Percentiles rank a stretch among this genome's conserved stretches.
These are phyloP conservation scores for Rhodophaea formosa DNA, from an alignment of 2,888 invertebrate species.

Conservation along the genomic window DNA sequence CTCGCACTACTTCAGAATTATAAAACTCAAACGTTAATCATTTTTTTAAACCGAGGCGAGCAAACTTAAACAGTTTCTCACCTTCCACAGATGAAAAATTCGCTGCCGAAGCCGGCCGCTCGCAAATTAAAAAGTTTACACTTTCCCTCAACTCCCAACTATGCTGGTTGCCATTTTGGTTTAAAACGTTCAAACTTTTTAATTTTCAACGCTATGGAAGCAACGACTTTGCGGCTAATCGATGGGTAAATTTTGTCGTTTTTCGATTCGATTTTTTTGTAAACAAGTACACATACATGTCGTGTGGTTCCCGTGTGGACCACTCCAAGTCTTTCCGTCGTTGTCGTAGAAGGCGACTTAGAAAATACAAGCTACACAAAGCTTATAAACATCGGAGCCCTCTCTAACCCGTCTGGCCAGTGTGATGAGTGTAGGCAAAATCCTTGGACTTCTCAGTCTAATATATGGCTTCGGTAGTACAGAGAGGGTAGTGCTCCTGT, in stretches of 20 bases:
- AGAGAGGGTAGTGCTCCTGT: no score
- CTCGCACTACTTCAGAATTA: slow-evolving; percentile 33
- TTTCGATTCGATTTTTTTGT: neutral
- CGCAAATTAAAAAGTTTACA: slow-evolving; percentile 61
- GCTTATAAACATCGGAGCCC: no score
- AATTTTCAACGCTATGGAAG: slow-evolving; percentile 36
- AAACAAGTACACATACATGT: no score
- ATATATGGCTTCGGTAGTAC: no score
- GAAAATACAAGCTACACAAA: no score
- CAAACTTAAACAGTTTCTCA: slow-evolving; percentile 39
- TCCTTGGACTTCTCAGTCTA: no score
- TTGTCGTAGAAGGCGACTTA: no score
- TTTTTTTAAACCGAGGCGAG: slow-evolving; percentile 22
- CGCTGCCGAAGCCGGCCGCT: slow-evolving; percentile 48
- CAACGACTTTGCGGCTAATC: slow-evolving; percentile 20
- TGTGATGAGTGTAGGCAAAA: no score
- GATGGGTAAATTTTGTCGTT: neutral
- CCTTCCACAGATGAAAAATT: slow-evolving; percentile 50
- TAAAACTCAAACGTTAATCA: slow-evolving; percentile 33
- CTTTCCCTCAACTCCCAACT: slow-evolving; percentile 54
- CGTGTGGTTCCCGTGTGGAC: no score
- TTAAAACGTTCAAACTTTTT: slow-evolving; percentile 44
- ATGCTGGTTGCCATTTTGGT: slow-evolving; percentile 53
- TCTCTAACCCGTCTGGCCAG: no score
- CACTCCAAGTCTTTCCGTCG: no score